Percentiles rank a stretch among this genome's conserved stretches.
These are phyloP conservation scores for Aphelinus atriplicis DNA, from an alignment of 1,140 invertebrate species.

Conservation along the genomic window DNA sequence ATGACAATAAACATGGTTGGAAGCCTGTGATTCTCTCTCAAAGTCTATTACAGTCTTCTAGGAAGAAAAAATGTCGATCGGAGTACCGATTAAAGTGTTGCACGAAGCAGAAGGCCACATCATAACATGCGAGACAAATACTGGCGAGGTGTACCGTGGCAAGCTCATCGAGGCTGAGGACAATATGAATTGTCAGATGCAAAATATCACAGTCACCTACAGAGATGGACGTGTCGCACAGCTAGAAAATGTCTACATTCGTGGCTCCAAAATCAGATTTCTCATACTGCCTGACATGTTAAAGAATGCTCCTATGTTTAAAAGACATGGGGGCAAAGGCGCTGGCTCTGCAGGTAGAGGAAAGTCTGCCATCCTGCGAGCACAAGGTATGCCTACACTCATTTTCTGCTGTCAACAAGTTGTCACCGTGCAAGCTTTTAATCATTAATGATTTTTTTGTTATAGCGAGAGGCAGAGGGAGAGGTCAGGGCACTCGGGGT, in stretches of 20 bases:
- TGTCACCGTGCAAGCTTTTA: too few species aligned
- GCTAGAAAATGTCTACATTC: slow-evolving; percentile 97
- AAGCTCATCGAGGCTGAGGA: slow-evolving; percentile 99
- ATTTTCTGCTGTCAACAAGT: too few species aligned
- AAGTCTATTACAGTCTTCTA: too few species aligned
- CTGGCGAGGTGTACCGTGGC: slow-evolving; percentile 97
- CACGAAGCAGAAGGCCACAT: slow-evolving; percentile 99
- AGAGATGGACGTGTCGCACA: slow-evolving; percentile 91
- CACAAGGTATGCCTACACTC: slow-evolving; percentile 80
- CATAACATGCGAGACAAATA: slow-evolving; percentile 97
- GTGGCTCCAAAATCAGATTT: slow-evolving; percentile 98
- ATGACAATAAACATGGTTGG: neutral
- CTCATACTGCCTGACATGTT: slow-evolving; percentile 99
- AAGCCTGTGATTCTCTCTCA: neutral
- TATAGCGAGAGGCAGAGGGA: slow-evolving; percentile 60
- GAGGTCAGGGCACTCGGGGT: slow-evolving; percentile 64
- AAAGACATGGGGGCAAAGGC: slow-evolving; percentile 86
- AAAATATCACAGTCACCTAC: slow-evolving; percentile 91
- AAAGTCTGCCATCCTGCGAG: slow-evolving; percentile 95
- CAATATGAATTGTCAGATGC: slow-evolving; percentile 98
- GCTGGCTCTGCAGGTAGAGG: slow-evolving; percentile 85
- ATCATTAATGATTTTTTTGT: neutral
- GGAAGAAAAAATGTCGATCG: slow-evolving; percentile 77
- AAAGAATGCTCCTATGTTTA: slow-evolving; percentile 99
- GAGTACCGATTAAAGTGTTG: slow-evolving; percentile 98